Evolutionary conservation across 1,140 invertebrate genomes (phyloP).

Genomic region (Bombyx mori): ASM3026992v2 NC_085118.1:8647501-8648000

Average conservation of each 20-base stretch:
- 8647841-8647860: conserved; percentile 78
- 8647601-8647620: too few species aligned
- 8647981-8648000: too few species aligned
- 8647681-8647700: conserved; percentile 75
- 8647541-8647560: neutral
- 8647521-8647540: neutral
- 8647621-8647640: too few species aligned
- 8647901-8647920: too few species aligned
- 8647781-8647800: conserved; percentile 77
- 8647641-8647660: conserved; percentile 3
- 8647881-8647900: too few species aligned
- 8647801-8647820: conserved; percentile 73
- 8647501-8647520: neutral
- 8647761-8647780: conserved; percentile 79
- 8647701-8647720: conserved; percentile 81
- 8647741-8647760: conserved; percentile 79
- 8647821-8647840: conserved; percentile 75
- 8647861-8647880: conserved; percentile 73
- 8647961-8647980: too few species aligned
- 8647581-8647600: neutral
- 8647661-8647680: neutral
- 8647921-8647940: too few species aligned
- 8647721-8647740: conserved; percentile 76
- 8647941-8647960: too few species aligned
- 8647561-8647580: too few species aligned